phyloP scores from a whole-genome alignment of 2,888 invertebrate species.

The Lasioglossum leucozonium region DNA sequence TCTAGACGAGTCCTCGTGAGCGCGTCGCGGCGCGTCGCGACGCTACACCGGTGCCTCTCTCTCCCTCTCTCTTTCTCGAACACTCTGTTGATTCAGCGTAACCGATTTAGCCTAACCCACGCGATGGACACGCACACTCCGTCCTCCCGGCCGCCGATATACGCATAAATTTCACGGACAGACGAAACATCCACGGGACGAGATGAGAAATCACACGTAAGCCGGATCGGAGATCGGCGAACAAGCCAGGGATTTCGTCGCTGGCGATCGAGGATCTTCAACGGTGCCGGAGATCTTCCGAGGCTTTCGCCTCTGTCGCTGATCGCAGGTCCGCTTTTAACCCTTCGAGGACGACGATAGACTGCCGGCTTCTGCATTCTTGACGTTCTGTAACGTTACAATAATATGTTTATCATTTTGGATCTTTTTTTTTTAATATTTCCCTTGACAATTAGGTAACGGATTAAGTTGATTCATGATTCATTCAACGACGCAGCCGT shows the following conservation, averaged over 20 bases:
- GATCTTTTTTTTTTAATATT: neutral
- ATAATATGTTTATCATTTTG: neutral
- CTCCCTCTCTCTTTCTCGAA: constrained; percentile 33
- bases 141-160: constrained; percentile 71
- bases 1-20: constrained; percentile 77
- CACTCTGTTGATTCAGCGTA: constrained; percentile 78
- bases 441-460: neutral
- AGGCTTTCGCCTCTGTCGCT: neutral
- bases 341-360: neutral
- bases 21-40: constrained; percentile 66
- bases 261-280: constrained; percentile 16
- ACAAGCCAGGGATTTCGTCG: constrained; percentile 14
- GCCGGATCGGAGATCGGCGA: constrained; percentile 21
- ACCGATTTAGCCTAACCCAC: constrained; percentile 81
- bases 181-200: constrained; percentile 72
- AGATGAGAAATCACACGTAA: constrained; percentile 39
- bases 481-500: neutral
- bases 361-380: neutral
- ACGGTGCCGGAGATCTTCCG: neutral
- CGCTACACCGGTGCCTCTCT: constrained; percentile 24
- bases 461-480: neutral
- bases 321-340: neutral
- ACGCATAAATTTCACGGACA: constrained; percentile 78
- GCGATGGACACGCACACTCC: constrained; percentile 76
- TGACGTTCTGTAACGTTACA: neutral